Conservation (phyloP, 2,797 vertebrate species). For the Pteropus rufus region DNA sequence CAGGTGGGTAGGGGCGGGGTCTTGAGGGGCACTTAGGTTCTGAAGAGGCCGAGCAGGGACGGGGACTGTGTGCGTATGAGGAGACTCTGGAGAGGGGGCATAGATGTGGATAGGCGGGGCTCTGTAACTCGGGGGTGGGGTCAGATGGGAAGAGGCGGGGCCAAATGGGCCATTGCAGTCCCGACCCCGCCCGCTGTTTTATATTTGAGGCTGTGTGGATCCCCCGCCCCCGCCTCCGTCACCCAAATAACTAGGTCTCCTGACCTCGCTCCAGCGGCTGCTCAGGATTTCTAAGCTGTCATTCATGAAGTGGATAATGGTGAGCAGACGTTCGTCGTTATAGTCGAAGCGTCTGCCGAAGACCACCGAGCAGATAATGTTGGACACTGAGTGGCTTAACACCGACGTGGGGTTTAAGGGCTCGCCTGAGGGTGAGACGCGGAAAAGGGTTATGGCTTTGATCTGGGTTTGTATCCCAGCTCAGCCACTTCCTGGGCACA, state of each 20-base stretch:
- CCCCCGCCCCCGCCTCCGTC: rapidly evolving
- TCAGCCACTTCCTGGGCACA: neutral
- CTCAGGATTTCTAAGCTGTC: conserved; percentile 83
- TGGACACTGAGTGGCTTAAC: conserved; percentile 82
- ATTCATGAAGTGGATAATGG: conserved; percentile 81
- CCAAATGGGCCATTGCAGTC: neutral
- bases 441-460: neutral
- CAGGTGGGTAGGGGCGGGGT: neutral
- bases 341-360: conserved; percentile 90
- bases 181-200: neutral
- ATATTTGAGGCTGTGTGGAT: rapidly evolving
- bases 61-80: rapidly evolving
- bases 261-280: conserved; percentile 82
- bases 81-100: rapidly evolving
- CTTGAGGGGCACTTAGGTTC: neutral
- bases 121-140: rapidly evolving
- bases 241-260: neutral
- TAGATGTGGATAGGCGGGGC: neutral
- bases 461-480: neutral
- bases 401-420: conserved; percentile 87
- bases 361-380: conserved; percentile 86
- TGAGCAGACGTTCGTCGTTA: conserved; percentile 83
- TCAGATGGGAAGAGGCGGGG: neutral
- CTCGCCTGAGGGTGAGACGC: conserved; percentile 68
- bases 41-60: neutral